Evolutionary conservation across 2,113 vertebrate genomes (phyloP).

Genomic region (Thalassarche chlororhynchos): DNA sequence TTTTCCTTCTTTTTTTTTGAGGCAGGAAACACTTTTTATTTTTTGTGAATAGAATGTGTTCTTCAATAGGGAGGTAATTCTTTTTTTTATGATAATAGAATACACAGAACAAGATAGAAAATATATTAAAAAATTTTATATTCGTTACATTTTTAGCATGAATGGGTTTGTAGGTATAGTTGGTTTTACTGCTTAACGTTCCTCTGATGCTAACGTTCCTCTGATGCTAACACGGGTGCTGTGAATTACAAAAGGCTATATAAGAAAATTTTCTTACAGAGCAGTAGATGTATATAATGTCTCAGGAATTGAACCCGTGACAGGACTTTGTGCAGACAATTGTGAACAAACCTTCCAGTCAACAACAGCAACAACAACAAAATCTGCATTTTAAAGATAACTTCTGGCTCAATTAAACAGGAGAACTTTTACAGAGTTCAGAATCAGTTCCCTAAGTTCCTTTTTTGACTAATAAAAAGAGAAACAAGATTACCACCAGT

Average conservation of each 20-base stretch:
- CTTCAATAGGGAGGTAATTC: background rate
- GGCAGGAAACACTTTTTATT: background rate
- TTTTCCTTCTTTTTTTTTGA: too few species aligned
- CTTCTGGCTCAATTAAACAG: background rate
- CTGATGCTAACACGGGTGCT: background rate
- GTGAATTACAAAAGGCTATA: background rate
- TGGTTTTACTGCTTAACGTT: background rate
- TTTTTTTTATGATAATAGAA: background rate
- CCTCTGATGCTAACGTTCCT: background rate
- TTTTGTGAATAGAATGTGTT: background rate
- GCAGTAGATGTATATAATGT: background rate
- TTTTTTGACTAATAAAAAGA: background rate
- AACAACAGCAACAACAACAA: background rate
- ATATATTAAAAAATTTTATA: background rate
- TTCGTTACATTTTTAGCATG: background rate
- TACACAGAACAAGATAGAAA: background rate
- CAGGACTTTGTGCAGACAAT: background rate
- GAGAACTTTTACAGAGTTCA: background rate
- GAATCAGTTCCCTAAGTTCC: background rate
- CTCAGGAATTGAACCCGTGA: background rate
- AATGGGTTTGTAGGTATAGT: background rate
- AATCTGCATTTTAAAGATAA: background rate
- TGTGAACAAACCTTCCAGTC: background rate
- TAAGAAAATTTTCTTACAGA: background rate
- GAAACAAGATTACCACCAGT: background rate